These are phyloP conservation scores for Gila robusta DNA, from an alignment of 2,797 vertebrate species.

Conservation along the genomic window DNA sequence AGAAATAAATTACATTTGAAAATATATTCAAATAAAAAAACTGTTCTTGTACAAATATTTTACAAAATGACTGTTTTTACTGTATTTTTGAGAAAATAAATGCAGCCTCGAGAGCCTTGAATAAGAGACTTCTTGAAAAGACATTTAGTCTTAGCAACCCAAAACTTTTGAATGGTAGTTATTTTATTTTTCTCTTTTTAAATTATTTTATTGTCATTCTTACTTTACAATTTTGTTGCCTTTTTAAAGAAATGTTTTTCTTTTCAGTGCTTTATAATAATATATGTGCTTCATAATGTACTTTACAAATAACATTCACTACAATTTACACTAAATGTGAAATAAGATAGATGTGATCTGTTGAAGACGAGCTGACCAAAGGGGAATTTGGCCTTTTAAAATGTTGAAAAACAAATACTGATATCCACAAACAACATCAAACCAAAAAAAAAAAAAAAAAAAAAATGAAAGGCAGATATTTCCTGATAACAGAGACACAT, in stretches of 20 bases:
- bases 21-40: constrained; percentile 1
- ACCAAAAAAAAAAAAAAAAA: neutral
- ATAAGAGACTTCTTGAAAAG: neutral
- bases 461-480: constrained; percentile 13
- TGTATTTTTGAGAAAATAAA: neutral
- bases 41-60: neutral
- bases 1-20: neutral
- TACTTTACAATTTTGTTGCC: neutral
- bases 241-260: neutral
- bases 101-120: neutral
- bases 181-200: neutral
- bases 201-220: neutral
- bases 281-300: neutral
- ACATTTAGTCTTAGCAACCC: neutral
- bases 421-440: constrained; percentile 14
- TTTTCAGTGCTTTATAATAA: neutral
- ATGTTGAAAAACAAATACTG: neutral
- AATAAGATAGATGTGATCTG: neutral
- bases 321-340: neutral
- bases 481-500: constrained; percentile 22
- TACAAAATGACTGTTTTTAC: neutral
- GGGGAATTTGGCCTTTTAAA: neutral
- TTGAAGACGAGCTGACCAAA: neutral
- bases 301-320: neutral
- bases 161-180: neutral